Percentiles rank a stretch among this genome's conserved stretches.
Conservation (phyloP, 2,888 invertebrate genomes). For the Craniophora ligustri region DNA sequence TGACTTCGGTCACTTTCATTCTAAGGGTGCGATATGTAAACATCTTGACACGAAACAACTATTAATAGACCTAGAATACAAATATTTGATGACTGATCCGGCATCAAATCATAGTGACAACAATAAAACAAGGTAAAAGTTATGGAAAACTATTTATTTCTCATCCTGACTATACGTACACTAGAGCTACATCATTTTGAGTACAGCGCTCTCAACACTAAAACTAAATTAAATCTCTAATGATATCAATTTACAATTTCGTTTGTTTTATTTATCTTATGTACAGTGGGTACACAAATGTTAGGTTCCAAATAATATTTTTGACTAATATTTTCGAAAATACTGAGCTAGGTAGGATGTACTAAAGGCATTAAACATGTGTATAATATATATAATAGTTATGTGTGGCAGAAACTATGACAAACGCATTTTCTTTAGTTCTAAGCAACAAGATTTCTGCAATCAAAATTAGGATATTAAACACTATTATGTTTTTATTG, state of each 20-base stretch:
- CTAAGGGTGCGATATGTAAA: no score
- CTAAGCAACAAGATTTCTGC: no score
- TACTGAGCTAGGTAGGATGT: constrained; percentile 41
- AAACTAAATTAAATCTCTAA: constrained; percentile 51
- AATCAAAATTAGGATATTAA: no score
- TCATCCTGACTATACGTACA: constrained; percentile 66
- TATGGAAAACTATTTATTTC: constrained; percentile 79
- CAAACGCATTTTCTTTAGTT: no score
- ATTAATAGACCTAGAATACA: no score
- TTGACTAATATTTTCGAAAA: constrained; percentile 6
- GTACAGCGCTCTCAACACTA: constrained; percentile 55
- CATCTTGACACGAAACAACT: no score
- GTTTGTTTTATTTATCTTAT: constrained; percentile 40
- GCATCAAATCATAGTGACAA: neutral
- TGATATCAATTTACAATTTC: constrained; percentile 57
- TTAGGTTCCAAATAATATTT: constrained; percentile 38
- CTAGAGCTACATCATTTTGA: constrained; percentile 56
- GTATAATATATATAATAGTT: no score
- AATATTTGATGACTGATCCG: no score
- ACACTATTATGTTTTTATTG: no score
- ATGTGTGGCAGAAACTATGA: no score
- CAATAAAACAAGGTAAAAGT: constrained; percentile 39
- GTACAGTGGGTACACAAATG: constrained; percentile 34
- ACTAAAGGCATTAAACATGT: constrained; percentile 27
- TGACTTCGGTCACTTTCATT: no score